Evolutionary conservation across 2,888 invertebrate genomes (phyloP).

Genomic region (Andrena haemorrhoa): DNA sequence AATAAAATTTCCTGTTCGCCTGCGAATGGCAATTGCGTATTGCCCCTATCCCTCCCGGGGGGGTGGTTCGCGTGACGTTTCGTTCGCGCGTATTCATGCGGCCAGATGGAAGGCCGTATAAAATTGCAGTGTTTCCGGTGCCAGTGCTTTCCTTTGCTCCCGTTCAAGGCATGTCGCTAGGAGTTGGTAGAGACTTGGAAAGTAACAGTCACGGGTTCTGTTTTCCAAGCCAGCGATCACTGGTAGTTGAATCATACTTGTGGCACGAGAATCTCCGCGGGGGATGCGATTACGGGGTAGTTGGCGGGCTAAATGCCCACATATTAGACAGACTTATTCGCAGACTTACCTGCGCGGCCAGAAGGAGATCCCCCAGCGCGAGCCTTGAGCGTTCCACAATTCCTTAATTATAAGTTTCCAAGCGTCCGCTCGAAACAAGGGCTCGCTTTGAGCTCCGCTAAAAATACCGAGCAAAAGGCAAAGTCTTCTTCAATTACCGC

Average conservation of each 20-base stretch:
- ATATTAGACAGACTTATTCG: not conserved
- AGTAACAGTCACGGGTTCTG: not conserved
- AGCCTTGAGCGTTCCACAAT: slow-evolving; percentile 21
- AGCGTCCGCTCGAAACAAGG: slow-evolving; percentile 11
- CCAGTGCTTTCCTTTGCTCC: not conserved
- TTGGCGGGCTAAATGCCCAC: not conserved
- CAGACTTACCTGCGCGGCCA: not conserved
- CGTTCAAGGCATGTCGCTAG: not conserved
- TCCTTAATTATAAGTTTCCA: slow-evolving; percentile 42
- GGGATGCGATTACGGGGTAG: not conserved
- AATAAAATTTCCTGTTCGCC: slow-evolving; percentile 54
- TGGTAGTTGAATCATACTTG: too few relatives aligned
- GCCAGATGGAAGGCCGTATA: slow-evolving; percentile 11
- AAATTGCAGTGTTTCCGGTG: slow-evolving; percentile 28
- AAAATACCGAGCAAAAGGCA: slow-evolving; percentile 12
- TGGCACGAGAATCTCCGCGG: too few relatives aligned
- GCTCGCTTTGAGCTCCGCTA: slow-evolving; percentile 9
- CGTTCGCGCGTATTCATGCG: slow-evolving; percentile 33
- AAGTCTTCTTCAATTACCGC: slow-evolving; percentile 36
- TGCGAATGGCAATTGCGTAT: slow-evolving; percentile 52
- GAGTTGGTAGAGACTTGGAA: not conserved
- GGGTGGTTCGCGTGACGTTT: slow-evolving; percentile 21
- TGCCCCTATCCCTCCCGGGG: not conserved
- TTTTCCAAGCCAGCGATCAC: not conserved
- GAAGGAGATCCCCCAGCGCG: not conserved